Evolutionary conservation across 2,888 invertebrate species (phyloP).

Genomic region (Ischnus inquisitorius): DNA sequence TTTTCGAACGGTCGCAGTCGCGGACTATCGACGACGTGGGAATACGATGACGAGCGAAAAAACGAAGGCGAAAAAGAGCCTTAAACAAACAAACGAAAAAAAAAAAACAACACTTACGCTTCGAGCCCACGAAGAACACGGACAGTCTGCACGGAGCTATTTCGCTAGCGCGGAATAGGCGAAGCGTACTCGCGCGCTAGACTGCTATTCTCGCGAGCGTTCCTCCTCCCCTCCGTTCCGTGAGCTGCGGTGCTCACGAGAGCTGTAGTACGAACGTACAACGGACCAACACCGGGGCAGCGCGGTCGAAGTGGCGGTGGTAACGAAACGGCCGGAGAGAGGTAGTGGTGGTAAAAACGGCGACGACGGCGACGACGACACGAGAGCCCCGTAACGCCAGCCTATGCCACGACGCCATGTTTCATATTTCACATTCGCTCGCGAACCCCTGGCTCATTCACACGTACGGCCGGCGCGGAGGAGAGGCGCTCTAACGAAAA

Average conservation of each 20-base stretch:
- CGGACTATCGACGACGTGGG: background rate
- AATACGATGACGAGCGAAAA: slow-evolving; percentile 13
- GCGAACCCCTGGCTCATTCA: slow-evolving; percentile 50
- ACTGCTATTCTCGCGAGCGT: slow-evolving; percentile 83
- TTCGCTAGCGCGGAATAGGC: slow-evolving; percentile 84
- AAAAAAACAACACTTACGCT: slow-evolving; percentile 80
- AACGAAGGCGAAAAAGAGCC: background rate
- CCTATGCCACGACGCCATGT: slow-evolving; percentile 65
- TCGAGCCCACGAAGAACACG: slow-evolving; percentile 82
- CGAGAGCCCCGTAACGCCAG: background rate
- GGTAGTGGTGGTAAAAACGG: slow-evolving; percentile 26
- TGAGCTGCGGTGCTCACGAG: slow-evolving; percentile 38
- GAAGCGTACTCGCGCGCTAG: slow-evolving; percentile 79
- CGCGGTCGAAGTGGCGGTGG: slow-evolving; percentile 22
- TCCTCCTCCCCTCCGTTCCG: slow-evolving; percentile 80
- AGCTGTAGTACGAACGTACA: slow-evolving; percentile 49
- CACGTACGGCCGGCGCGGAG: slow-evolving; percentile 42
- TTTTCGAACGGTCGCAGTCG: background rate
- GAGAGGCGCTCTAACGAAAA: slow-evolving; percentile 40
- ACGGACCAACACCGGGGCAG: slow-evolving; percentile 43
- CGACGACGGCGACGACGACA: slow-evolving; percentile 51
- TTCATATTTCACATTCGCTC: slow-evolving; percentile 67
- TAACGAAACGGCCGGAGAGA: slow-evolving; percentile 16
- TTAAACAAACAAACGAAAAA: slow-evolving; percentile 32
- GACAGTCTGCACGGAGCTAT: slow-evolving; percentile 84